A percentile compares a stretch with the other conserved stretches of the same genome.
Evolutionary conservation across 2,113 vertebrate species (phyloP).

Genomic region (Bubo bubo): DNA sequence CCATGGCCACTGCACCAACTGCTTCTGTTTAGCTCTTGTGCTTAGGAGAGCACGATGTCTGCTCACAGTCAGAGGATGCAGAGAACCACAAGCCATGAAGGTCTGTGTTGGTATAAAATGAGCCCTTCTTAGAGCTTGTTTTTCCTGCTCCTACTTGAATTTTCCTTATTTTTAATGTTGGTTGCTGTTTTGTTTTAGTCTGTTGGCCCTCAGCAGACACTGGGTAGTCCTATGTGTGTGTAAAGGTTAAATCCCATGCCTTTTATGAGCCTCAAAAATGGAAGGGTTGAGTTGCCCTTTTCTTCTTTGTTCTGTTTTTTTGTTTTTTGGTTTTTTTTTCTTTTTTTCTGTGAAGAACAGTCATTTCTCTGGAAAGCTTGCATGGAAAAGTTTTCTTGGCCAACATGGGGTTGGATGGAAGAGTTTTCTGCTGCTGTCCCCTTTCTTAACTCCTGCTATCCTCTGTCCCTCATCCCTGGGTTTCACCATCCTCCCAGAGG

Average conservation of each 20-base stretch:
- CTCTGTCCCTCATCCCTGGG: not conserved
- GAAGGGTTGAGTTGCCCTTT: not conserved
- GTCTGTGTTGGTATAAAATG: not conserved
- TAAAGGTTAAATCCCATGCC: not conserved
- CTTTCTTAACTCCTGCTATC: not conserved
- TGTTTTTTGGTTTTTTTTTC: not conserved
- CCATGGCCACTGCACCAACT: not conserved
- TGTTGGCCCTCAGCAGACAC: not conserved
- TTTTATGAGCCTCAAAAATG: not conserved
- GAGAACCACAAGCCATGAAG: not conserved
- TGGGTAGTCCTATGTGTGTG: not conserved
- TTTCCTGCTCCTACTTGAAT: not conserved
- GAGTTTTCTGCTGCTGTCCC: not conserved
- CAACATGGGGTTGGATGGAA: not conserved
- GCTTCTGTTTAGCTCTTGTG: not conserved
- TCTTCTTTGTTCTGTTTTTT: not conserved
- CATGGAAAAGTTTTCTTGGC: not conserved
- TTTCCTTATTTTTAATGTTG: not conserved
- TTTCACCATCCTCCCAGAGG: not conserved
- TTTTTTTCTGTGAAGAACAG: not conserved
- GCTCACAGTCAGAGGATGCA: rapidly evolving
- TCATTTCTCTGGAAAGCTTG: not conserved
- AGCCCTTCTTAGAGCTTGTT: not conserved
- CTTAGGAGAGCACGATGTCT: not conserved
- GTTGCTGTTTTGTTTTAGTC: not conserved